Evolutionary conservation across 2,797 vertebrate species (phyloP), one percentile per base, ranked within the genome.

Genomic region (Enoplosus armatus): DNA sequence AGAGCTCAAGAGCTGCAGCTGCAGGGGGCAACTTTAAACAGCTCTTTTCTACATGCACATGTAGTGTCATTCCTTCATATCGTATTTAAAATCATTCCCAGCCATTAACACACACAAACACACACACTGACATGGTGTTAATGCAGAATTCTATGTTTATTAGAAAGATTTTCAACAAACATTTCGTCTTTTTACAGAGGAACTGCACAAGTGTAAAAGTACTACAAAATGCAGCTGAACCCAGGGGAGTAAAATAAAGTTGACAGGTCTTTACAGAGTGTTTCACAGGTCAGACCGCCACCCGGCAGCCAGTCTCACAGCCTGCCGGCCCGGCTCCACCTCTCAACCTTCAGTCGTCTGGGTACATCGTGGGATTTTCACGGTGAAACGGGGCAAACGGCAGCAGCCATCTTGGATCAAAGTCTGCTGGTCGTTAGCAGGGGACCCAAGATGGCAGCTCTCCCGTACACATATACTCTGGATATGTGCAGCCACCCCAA

Each of bases 81-180:
- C 6, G 3, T 8, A 14, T 33, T 39, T 5, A 37, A 7, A 50
- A 9, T 54, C 20, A n/a, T 3, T 1, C 22, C 8, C 20, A 26
- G 20, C 7, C 35, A 31, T 12, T 10, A 29, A 61, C 59, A 73
- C 33, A 71, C 47, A 63, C 51, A 67, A 9, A 80, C 67, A 65
- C 47, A 58, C 31, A 74, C 43, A 83, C 39, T 14, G 69, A 84
- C 58, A 18, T 60, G 20, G 31, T 51, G 45, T 90, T 83, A 91
- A 94, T 95, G 94, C 94, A 95, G 91, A 94, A 91, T 87, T 94
- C 94, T 95, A 94, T 82, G 86, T 95, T 95, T 96, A 95, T 95
- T 95, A 94, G 88, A 95, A 95, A 94, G 84, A 73, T 91, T 89
- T 91, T 91, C 67, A 83, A 85, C 83, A 91, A 87, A 83, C 74